phyloP scores from a whole-genome alignment of 2,888 invertebrate species.

The Lamellibrachia columna region DNA sequence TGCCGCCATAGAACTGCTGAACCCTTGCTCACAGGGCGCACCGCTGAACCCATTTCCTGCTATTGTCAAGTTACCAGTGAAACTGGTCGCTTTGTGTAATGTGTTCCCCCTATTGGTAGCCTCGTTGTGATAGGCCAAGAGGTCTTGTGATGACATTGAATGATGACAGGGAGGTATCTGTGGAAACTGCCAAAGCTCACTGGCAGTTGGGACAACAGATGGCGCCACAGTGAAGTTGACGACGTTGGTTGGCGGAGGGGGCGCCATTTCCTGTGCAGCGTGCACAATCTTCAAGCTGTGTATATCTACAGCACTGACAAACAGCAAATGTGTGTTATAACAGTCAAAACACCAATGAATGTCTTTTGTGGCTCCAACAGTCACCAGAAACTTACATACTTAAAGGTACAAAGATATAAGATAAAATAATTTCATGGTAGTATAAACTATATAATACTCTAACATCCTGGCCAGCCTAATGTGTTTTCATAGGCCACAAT shows the following conservation, averaged over 20 bases:
- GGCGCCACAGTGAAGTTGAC: background rate
- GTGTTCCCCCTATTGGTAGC: background rate
- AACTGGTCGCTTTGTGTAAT: background rate
- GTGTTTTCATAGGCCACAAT: no score
- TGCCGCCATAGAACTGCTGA: background rate
- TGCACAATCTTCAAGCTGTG: constrained; percentile 79
- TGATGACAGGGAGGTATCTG: background rate
- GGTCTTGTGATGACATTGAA: background rate
- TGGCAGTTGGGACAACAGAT: background rate
- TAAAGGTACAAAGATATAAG: no score
- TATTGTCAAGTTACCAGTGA: background rate
- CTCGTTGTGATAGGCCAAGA: background rate
- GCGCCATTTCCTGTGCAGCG: constrained; percentile 65
- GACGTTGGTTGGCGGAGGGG: background rate
- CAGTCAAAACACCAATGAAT: background rate
- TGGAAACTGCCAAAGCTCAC: background rate
- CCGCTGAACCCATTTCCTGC: background rate
- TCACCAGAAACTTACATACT: background rate
- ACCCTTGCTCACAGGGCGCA: background rate
- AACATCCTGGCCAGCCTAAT: no score
- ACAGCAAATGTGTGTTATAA: background rate
- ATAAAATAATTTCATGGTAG: no score
- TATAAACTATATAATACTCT: no score
- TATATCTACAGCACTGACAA: constrained; percentile 77
- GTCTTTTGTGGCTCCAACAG: background rate